Evolutionary conservation across 2,113 vertebrate genomes (phyloP), one percentile per base, ranked within the genome.

Genomic region (Tychaedon coryphoeus): DNA sequence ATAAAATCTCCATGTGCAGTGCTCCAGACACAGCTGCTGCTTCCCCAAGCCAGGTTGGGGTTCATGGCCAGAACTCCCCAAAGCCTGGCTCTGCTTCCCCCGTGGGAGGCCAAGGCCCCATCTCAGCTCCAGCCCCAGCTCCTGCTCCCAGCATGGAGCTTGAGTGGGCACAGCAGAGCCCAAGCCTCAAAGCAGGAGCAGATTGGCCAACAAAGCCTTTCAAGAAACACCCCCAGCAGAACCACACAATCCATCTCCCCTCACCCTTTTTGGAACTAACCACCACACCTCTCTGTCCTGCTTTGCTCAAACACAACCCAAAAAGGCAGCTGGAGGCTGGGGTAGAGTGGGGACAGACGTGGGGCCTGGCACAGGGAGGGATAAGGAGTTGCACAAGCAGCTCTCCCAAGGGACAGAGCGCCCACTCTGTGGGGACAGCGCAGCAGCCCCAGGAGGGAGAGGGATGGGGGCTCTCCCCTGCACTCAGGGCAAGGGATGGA

Each of bases 371-470:
- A 60, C 29, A 11, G 2, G 24, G 13, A 23, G 22, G 4, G 28
- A 81, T 14, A 33, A 58, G 53, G 53, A 54, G 31, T 42, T 45
- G 28, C 31, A 12, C 5, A 4, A 71, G 29, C 34, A n/a, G 40
- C 36, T 75, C 62, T 42, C 10, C 36, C 3, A 3, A 19, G 38
- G 67, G 28, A n/a, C 28, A 47, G 19, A 19, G 13, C 0, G 0
- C 13, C 28, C 50, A 45, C 9, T 8, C 43, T 2, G 2, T 5
- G 5, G 12, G 8, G 34, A 58, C 31, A 22, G 54, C 11, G 26
- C 14, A 48, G n/a, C 25, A 61, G 65, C 42, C 60, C n/a, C 66
- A 18, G 61, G 19, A 58, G 25, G 23, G 15, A 42, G 0, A 6
- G 20, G 66, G 16, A 54, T 14, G 50, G n/a, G 48, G 18, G 5